phyloP scores from a whole-genome alignment of 2,113 vertebrate genomes.

The Myotis brandtii region DNA sequence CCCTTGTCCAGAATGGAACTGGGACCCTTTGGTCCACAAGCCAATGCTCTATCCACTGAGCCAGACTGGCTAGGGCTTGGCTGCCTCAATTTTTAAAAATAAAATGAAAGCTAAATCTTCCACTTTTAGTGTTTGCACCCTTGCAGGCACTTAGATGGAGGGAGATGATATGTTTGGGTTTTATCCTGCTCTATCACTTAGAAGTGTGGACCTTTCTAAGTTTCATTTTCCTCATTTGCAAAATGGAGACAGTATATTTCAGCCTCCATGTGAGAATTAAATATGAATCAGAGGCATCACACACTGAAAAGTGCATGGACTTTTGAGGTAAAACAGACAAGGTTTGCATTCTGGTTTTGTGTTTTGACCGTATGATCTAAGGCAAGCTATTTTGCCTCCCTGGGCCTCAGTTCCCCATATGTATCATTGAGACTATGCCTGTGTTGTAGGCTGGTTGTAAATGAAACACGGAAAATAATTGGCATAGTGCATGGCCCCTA shows the following conservation, averaged over 20 bases:
- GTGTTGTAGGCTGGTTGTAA: background rate
- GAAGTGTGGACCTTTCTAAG: background rate
- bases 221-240: background rate
- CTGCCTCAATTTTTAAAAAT: background rate
- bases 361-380: background rate
- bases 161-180: background rate
- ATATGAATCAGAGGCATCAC: background rate
- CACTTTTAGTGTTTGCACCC: background rate
- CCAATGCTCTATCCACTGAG: too few relatives aligned
- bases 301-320: background rate
- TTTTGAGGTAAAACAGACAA: background rate
- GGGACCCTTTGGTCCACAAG: too few relatives aligned
- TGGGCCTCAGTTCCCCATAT: background rate
- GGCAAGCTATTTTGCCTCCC: background rate
- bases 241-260: background rate
- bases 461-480: background rate
- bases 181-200: background rate
- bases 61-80: too few relatives aligned
- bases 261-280: background rate
- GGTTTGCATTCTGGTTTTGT: background rate
- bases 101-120: background rate
- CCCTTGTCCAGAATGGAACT: too few relatives aligned
- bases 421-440: background rate
- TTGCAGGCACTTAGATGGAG: background rate
- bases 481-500: background rate